Base-by-base conservation (phyloP, 2,888 invertebrate species). In the Morpho achilles region DNA sequence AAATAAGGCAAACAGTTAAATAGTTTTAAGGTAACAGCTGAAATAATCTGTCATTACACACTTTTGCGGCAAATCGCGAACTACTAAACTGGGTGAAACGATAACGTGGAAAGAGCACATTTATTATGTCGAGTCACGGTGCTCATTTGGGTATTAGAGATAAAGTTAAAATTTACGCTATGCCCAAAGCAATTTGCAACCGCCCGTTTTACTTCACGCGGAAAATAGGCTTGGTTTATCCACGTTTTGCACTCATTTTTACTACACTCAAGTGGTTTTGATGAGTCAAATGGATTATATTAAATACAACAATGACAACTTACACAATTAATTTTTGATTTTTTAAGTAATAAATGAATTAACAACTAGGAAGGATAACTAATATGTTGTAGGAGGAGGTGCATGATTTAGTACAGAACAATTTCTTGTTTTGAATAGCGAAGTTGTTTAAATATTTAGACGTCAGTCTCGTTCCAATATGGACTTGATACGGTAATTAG, bases 91-190 rank as follows among this genome's bases (percentile, higher is more conserved):
- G 23, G 8, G 42, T 22, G 42, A 54, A 54, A 54, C 23, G 54
- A 48, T 75, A 70, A 62, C 72, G 84, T 87, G 86, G 84, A 79
- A 87, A 87, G 77, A 82, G 84, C 84, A 87, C 87, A 88, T 89
- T 90, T 88, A 86, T 90, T 87, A 88, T 84, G 87, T 84, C 81
- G 84, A 89, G 87, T 87, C 89, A 88, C 87, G 88, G 82, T 82
- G 83, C 87, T 88, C 88, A 88, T 90, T 90, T 87, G 88, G 87
- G 86, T 89, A 88, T 89, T 87, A 89, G 87, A 89, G 89, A 90
- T 89, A 90, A 90, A 89, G 88, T 90, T 89, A 89, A 90, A 90
- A 89, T 90, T 89, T 88, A 90, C 89, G 89, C 88, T 87, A 84
- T 85, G 87, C 89, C 88, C 87, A 87, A 88, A 90, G 87, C 88